Base-by-base conservation (phyloP, 2,113 vertebrate species). In the Rhizomys pruinosus region DNA sequence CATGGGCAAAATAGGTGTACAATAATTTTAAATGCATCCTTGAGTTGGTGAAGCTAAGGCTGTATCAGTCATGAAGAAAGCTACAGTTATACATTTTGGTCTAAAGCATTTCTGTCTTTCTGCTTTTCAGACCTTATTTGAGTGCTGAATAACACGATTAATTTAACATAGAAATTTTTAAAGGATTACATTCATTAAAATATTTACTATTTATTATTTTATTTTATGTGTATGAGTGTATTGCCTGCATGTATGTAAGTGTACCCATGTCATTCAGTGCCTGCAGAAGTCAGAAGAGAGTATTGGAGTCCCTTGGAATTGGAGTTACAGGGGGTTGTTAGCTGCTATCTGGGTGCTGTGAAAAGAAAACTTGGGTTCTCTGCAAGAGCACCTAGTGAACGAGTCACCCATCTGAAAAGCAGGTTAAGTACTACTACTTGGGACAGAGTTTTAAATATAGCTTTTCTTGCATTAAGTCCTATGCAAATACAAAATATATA, bases 391-490 rank as follows among this genome's bases (percentile, higher is more conserved):
- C 6, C 47, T 11, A 52, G 47, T 68, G 73, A 69, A 23, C 39
- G 84, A 77, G 34, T 47, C 39, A 55, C 32, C 15, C 15, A 8
- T 63, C 7, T 39, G 47, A 71, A 92, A 84, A 84, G 20, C 39
- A 86, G 13, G 3, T 44, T 11, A 81, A 92, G 44, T 63, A 27
- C 12, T 87, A 71, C 29, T 47, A 19, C 47, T 90, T 81, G 47
- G 34, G 17, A 32, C 85, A n/a, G 19, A 55, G 59, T 78, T 96
- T 89, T n/a, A 85, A 90, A 87, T 81, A 66, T 84, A 12, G 34
- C 64, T 94, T 90, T 73, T 15, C 15, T 69, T 90, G 34, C 23
- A 47, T 84, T 64, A 19, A 52, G 47, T 52, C 47, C 47, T 52
- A 52, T 52, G 47, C 6, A 52, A 52, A 52, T 52, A 52, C 11